Evolutionary conservation across 2,797 vertebrate species (phyloP).

Genomic region (Molossus alvarezi): DNA sequence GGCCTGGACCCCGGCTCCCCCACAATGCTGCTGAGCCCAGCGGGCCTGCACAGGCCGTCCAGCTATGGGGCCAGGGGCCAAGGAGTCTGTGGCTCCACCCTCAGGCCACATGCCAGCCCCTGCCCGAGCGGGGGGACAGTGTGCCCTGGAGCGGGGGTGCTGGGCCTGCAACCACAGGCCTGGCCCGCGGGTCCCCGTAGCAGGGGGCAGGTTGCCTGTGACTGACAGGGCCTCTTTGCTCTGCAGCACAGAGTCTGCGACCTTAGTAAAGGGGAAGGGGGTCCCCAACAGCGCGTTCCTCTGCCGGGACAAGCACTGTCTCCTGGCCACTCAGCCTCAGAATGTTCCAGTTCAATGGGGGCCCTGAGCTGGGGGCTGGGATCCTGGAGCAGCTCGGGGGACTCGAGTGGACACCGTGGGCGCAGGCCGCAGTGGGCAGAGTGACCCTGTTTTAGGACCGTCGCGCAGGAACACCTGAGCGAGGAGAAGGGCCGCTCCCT

Average conservation of each 20-base stretch:
- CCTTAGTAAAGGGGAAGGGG: constrained; percentile 85
- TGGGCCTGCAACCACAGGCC: rapidly evolving
- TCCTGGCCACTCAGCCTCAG: constrained; percentile 60
- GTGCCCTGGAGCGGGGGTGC: too few species aligned
- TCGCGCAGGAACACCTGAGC: rapidly evolving
- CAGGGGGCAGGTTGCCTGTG: constrained; percentile 89
- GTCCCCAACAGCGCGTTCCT: neutral
- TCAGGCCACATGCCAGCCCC: neutral
- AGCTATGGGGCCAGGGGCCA: rapidly evolving
- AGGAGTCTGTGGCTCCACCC: neutral
- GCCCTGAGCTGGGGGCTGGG: too few species aligned
- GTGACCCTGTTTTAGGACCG: neutral
- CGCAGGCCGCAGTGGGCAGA: neutral
- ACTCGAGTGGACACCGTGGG: neutral
- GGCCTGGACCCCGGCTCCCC: neutral
- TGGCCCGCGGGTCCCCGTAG: constrained; percentile 84
- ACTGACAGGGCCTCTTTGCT: constrained; percentile 92
- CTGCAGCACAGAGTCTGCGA: constrained; percentile 90
- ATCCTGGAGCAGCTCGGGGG: neutral
- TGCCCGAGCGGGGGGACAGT: neutral
- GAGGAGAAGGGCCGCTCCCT: rapidly evolving
- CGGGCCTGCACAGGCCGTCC: neutral
- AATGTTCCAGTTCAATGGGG: neutral
- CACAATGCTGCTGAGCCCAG: neutral
- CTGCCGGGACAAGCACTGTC: neutral